Conservation (phyloP, 2,888 invertebrate species). For the Eupeodes latifasciatus region DNA sequence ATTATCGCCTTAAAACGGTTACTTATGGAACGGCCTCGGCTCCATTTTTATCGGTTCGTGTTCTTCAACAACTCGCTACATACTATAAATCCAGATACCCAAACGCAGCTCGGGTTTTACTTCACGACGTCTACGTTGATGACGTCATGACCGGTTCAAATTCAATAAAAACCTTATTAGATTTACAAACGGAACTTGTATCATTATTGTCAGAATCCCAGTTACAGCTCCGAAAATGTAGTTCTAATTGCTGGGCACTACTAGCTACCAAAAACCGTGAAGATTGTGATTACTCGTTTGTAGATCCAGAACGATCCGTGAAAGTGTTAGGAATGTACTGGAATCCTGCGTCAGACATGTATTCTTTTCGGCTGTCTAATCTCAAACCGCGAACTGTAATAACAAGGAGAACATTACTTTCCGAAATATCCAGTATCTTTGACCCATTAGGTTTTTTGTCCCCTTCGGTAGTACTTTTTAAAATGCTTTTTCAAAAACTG, state of each 20-base stretch:
- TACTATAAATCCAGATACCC: slow-evolving; percentile 58
- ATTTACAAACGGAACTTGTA: slow-evolving; percentile 19
- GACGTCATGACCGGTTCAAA: slow-evolving; percentile 61
- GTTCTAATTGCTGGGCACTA: slow-evolving; percentile 7
- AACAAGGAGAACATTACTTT: slow-evolving; percentile 8
- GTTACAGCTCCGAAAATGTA: slow-evolving; percentile 40
- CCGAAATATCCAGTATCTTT: slow-evolving; percentile 39
- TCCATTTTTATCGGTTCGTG: slow-evolving; percentile 66
- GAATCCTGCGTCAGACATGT: slow-evolving; percentile 24
- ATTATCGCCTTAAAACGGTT: slow-evolving; percentile 67
- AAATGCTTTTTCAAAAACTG: slow-evolving; percentile 28
- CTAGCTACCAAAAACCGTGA: neutral
- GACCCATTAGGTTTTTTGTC: slow-evolving; percentile 7
- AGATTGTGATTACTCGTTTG: slow-evolving; percentile 36
- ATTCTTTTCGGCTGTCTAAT: neutral
- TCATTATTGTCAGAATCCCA: slow-evolving; percentile 17
- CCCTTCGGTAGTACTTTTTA: slow-evolving; percentile 26
- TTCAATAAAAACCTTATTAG: slow-evolving; percentile 4
- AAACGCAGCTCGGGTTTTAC: slow-evolving; percentile 49
- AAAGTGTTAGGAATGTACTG: slow-evolving; percentile 46
- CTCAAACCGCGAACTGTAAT: neutral
- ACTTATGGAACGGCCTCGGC: slow-evolving; percentile 71
- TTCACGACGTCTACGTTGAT: slow-evolving; percentile 72
- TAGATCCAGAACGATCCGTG: slow-evolving; percentile 11
- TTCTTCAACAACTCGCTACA: slow-evolving; percentile 59